phyloP scores from a whole-genome alignment of 2,888 invertebrate species.

The Boloria euphrosyne region DNA sequence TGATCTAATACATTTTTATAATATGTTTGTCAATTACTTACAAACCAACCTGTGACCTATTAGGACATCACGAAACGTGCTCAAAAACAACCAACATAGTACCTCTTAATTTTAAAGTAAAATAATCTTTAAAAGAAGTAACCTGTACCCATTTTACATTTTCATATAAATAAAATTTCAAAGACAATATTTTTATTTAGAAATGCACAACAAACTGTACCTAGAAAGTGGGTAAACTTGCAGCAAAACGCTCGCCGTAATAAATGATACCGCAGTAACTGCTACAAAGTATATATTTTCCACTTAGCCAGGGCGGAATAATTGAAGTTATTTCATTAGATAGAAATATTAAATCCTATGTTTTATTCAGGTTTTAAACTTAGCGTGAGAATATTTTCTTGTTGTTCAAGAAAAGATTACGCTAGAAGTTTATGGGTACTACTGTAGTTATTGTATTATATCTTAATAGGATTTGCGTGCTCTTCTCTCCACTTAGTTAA shows the following conservation, averaged over 20 bases:
- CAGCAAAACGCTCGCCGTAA: constrained; percentile 14
- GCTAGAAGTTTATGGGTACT: background rate
- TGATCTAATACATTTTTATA: too few species aligned
- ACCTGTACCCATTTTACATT: background rate
- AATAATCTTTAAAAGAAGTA: background rate
- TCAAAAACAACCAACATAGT: too few species aligned
- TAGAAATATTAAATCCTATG: constrained; percentile 15
- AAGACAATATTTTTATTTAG: constrained; percentile 6
- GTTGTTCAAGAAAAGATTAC: background rate
- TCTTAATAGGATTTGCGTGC: background rate
- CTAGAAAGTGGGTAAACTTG: constrained; percentile 9
- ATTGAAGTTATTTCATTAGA: constrained; percentile 31
- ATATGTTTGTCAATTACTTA: too few species aligned
- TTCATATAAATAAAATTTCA: constrained; percentile 5
- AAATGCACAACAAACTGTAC: constrained; percentile 6
- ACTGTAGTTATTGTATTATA: background rate
- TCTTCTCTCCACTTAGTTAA: background rate
- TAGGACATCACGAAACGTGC: too few species aligned
- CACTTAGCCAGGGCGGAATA: constrained; percentile 30
- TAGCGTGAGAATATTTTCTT: constrained; percentile 4
- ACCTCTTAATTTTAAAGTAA: background rate
- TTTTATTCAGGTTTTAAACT: constrained; percentile 15
- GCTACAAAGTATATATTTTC: constrained; percentile 21
- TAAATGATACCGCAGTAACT: constrained; percentile 27
- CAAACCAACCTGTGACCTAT: too few species aligned